These are phyloP conservation scores for Germaria angustata DNA, from an alignment of 2,888 invertebrate genomes.

Conservation along the genomic window DNA sequence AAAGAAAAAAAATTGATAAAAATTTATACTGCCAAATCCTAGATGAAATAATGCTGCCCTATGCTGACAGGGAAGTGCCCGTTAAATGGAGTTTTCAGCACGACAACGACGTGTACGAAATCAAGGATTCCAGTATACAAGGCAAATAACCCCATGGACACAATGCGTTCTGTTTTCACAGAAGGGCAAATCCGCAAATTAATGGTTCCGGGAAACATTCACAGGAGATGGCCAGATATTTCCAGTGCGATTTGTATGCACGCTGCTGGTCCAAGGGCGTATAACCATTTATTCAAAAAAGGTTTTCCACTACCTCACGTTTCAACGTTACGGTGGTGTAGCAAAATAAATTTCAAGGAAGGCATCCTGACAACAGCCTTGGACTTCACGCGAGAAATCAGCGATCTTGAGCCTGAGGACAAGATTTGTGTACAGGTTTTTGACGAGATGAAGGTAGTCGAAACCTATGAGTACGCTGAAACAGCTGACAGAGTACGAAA, in stretches of 20 bases:
- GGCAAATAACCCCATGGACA: neutral
- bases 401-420: too few species aligned
- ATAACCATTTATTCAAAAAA: too few species aligned
- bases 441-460: too few species aligned
- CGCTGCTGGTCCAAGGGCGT: too few species aligned
- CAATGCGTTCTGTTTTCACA: neutral
- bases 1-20: neutral
- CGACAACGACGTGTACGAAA: conserved; percentile 7
- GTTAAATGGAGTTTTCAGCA: conserved; percentile 1
- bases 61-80: neutral
- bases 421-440: too few species aligned
- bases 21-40: conserved; percentile 1
- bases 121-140: neutral
- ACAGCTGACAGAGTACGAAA: neutral
- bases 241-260: too few species aligned
- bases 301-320: too few species aligned
- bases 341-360: too few species aligned
- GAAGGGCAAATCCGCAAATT: neutral
- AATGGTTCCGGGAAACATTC: neutral
- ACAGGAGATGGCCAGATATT: neutral
- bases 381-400: too few species aligned
- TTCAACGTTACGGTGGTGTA: too few species aligned
- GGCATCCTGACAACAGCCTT: too few species aligned
- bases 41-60: neutral
- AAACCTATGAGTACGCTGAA: neutral